These are phyloP conservation scores for Meteorus sp. DNA, from an alignment of 1,140 invertebrate species.

Conservation along the genomic window DNA sequence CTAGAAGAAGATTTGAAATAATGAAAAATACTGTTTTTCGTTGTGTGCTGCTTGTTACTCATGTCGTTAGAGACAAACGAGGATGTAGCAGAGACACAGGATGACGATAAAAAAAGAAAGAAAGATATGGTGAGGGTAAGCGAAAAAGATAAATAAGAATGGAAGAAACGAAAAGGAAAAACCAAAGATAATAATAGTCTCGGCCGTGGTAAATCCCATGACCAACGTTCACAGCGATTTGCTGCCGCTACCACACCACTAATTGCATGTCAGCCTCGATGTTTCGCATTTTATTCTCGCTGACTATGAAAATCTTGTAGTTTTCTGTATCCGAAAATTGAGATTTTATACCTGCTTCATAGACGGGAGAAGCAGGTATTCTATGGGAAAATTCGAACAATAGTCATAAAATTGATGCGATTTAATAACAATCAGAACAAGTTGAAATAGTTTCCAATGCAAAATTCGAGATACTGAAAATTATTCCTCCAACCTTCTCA, in stretches of 20 bases:
- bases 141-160: neutral
- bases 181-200: constrained; percentile 6
- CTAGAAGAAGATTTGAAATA: no score
- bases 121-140: constrained; percentile 2
- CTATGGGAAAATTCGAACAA: no score
- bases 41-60: constrained; percentile 10
- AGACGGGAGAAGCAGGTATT: no score
- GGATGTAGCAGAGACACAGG: constrained; percentile 8
- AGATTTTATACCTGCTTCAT: no score
- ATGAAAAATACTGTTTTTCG: neutral
- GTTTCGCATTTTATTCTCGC: constrained; percentile 29
- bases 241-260: constrained; percentile 26
- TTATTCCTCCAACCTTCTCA: no score
- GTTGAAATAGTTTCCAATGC: no score
- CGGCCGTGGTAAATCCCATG: constrained; percentile 24
- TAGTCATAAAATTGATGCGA: no score
- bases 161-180: constrained; percentile 5
- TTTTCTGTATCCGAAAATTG: neutral
- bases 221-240: constrained; percentile 28
- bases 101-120: constrained; percentile 3
- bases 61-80: constrained; percentile 9
- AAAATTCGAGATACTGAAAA: no score
- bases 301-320: constrained; percentile 10
- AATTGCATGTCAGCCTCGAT: constrained; percentile 32
- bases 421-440: no score